Evolutionary conservation across 2,113 vertebrate species (phyloP).

Genomic region (Cheilinus undulatus): DNA sequence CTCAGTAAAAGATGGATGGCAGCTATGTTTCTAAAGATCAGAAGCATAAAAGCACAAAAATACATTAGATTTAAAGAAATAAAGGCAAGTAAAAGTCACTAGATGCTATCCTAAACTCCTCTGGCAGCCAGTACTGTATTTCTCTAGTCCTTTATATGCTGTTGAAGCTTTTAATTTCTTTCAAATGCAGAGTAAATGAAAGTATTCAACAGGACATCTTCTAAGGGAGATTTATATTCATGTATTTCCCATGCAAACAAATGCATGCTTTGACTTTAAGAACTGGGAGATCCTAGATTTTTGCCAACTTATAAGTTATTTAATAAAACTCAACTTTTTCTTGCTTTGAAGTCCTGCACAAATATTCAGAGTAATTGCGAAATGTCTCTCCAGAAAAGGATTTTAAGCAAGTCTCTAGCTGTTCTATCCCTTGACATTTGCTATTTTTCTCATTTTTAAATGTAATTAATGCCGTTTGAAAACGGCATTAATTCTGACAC

Average conservation of each 20-base stretch:
- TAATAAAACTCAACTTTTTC: not conserved
- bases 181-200: not conserved
- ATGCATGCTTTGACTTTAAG: not conserved
- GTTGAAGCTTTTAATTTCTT: constrained; percentile 22
- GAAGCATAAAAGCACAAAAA: not conserved
- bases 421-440: not conserved
- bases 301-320: not conserved
- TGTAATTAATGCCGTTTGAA: too few species aligned
- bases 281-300: not conserved
- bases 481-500: not conserved
- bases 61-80: not conserved
- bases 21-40: not conserved
- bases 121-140: constrained; percentile 7
- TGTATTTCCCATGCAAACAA: constrained; percentile 12
- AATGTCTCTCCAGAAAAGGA: not conserved
- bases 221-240: constrained; percentile 11
- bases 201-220: not conserved
- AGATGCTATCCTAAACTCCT: constrained; percentile 4
- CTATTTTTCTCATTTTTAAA: too few species aligned
- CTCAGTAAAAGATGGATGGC: not conserved
- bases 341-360: not conserved
- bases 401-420: not conserved
- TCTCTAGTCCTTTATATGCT: constrained; percentile 20
- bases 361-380: not conserved
- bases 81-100: not conserved